A percentile compares a stretch with the other conserved stretches of the same genome.
Conservation (phyloP, 30 jellyfish, hydroid and myxozoan species). For the Hydractinia symbiolongicarpus region DNA sequence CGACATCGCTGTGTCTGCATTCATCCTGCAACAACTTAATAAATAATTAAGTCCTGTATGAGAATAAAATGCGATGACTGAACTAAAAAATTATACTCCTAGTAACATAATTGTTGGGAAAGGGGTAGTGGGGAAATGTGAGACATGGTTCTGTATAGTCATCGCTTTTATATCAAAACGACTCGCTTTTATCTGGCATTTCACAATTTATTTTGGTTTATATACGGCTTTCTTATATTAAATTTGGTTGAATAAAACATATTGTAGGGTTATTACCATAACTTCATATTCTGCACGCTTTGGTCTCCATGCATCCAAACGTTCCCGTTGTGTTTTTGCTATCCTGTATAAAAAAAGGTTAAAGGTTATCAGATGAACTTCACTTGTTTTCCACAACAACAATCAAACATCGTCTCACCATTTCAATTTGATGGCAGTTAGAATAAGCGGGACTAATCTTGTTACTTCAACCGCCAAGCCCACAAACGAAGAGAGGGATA, state of each 20-base stretch:
- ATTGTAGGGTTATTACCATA: constrained; percentile 31
- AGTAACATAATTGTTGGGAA: too few relatives aligned
- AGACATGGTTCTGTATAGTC: too few relatives aligned
- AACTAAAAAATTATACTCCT: too few relatives aligned
- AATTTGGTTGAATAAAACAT: background rate
- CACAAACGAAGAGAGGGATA: constrained; percentile 59
- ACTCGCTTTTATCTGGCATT: too few relatives aligned
- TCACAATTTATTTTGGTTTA: background rate
- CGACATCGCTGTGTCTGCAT: background rate
- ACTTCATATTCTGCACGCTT: constrained; percentile 58
- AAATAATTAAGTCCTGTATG: too few relatives aligned
- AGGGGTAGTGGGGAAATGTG: too few relatives aligned
- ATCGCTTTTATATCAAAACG: too few relatives aligned
- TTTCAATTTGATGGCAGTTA: constrained; percentile 21
- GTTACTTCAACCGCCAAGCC: constrained; percentile 74
- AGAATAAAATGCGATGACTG: too few relatives aligned
- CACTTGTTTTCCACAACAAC: background rate
- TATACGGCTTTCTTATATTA: background rate
- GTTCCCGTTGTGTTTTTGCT: constrained; percentile 73
- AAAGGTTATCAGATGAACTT: background rate
- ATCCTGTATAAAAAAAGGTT: constrained; percentile 25
- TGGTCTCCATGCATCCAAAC: constrained; percentile 85
- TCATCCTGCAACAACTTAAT: background rate
- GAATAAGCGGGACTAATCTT: constrained; percentile 39
- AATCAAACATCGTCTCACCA: constrained; percentile 19